Percentiles rank a stretch among this genome's conserved stretches.
Conservation (phyloP, 2,888 invertebrate species). For the Lepeophtheirus nordmannii region DNA sequence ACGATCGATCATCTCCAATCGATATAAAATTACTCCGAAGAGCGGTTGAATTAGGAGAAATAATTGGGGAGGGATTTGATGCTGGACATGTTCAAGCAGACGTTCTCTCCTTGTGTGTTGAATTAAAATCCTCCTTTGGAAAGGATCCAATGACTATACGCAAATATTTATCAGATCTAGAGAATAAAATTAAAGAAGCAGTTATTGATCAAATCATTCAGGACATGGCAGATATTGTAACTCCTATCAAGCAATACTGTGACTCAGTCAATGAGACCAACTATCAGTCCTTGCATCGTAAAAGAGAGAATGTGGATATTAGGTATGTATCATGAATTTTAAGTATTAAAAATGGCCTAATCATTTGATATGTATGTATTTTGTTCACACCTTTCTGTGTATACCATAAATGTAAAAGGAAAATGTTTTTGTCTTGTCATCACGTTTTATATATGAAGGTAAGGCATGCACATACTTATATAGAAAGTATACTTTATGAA, state of each 20-base stretch:
- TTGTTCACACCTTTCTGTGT: too few species aligned
- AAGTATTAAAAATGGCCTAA: too few species aligned
- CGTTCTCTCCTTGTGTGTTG: neutral
- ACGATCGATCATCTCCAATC: neutral
- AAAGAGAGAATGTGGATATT: neutral
- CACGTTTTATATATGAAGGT: too few species aligned
- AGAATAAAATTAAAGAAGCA: constrained; percentile 37
- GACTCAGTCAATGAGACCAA: constrained; percentile 59
- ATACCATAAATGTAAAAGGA: too few species aligned
- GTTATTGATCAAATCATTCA: constrained; percentile 90
- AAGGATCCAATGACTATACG: neutral
- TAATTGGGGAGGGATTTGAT: neutral
- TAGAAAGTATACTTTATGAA: too few species aligned
- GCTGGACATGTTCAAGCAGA: neutral
- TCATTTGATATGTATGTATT: too few species aligned
- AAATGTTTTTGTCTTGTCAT: too few species aligned
- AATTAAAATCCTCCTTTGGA: neutral
- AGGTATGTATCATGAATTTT: neutral
- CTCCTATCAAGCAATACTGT: constrained; percentile 83
- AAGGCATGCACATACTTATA: too few species aligned
- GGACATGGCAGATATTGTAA: constrained; percentile 92
- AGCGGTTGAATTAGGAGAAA: neutral
- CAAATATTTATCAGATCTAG: neutral
- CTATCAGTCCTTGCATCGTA: neutral
- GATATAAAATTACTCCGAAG: neutral